Evolutionary conservation across 2,888 invertebrate species (phyloP), one percentile per base, ranked within the genome.

Genomic region (Alloplasta piceator): DNA sequence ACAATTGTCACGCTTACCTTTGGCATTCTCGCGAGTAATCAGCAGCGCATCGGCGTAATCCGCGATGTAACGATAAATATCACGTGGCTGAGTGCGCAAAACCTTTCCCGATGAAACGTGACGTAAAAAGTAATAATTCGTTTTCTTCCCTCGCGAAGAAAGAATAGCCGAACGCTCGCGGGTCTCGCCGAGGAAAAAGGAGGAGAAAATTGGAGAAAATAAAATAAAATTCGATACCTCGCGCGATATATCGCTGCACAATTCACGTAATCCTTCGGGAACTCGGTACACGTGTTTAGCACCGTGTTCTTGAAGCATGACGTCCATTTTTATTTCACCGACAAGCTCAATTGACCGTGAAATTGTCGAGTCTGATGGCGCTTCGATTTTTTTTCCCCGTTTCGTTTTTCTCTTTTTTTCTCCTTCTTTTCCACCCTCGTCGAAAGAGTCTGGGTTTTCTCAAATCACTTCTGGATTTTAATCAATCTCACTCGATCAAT

Each of bases 181-280:
- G 26, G 26, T 26, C n/a, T n/a, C n/a, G 26, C 26, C 26, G 1
- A 3, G 26, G 26, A 26, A 26, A 26, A 26, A 26, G 26, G 26
- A 26, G 26, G 26, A 26, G 26, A 26, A 26, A 26, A 26, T 26
- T 26, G 36, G 12, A 16, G 70, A 70, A 46, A 7, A 5, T n/a
- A n/a, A 52, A 48, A 66, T 52, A 46, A 74, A 16, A 70, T 43
- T 52, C 52, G 50, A 64, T 90, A 95, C 95, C 93, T 96, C 96
- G 82, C 96, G 94, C 0, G 95, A 94, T 82, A 96, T 96, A 89
- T 96, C 96, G 60, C 94, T 93, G 93, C 96, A 95, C 58, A 96
- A 90, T 87, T 96, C 96, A 5, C 93, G 93, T 4, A 96, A 91
- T 0, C 96, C 96, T 72, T 95, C 94, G 0, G 96, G 96, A 36